These are phyloP conservation scores for Thunnus maccoyii DNA, from an alignment of 2,113 vertebrate genomes.

Conservation along the genomic window DNA sequence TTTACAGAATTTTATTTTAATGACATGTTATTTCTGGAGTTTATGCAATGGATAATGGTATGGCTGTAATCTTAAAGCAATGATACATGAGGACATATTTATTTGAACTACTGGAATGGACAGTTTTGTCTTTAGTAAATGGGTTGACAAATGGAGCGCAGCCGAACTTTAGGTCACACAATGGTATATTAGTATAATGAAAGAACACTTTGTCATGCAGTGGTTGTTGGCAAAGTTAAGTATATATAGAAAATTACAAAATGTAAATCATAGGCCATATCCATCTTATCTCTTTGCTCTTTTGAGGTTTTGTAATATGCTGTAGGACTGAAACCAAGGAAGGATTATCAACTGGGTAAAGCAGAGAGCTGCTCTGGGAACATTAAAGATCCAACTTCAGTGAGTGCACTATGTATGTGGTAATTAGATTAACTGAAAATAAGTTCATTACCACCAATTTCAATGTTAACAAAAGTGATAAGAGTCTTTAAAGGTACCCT, in stretches of 20 bases:
- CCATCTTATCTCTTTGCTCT: too few relatives aligned
- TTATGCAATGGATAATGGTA: constrained; percentile 29
- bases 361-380: too few relatives aligned
- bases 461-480: too few relatives aligned
- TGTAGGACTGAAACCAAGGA: too few relatives aligned
- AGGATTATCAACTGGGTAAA: too few relatives aligned
- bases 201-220: neutral
- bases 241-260: neutral
- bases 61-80: constrained; percentile 5
- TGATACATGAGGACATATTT: constrained; percentile 5
- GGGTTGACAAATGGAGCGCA: constrained; percentile 27
- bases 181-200: constrained; percentile 14
- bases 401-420: too few relatives aligned
- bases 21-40: constrained; percentile 37
- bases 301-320: too few relatives aligned
- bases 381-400: too few relatives aligned
- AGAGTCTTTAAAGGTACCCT: too few relatives aligned
- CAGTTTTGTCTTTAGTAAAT: constrained; percentile 17
- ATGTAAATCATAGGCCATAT: neutral
- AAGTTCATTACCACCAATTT: too few relatives aligned
- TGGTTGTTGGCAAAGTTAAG: constrained; percentile 1
- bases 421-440: too few relatives aligned
- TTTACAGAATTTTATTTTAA: constrained; percentile 53
- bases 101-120: constrained; percentile 21
- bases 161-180: neutral